Percentiles rank a stretch among this genome's conserved stretches.
These are phyloP conservation scores for Hirundo rustica DNA, from an alignment of 2,797 vertebrate species.

Conservation along the genomic window DNA sequence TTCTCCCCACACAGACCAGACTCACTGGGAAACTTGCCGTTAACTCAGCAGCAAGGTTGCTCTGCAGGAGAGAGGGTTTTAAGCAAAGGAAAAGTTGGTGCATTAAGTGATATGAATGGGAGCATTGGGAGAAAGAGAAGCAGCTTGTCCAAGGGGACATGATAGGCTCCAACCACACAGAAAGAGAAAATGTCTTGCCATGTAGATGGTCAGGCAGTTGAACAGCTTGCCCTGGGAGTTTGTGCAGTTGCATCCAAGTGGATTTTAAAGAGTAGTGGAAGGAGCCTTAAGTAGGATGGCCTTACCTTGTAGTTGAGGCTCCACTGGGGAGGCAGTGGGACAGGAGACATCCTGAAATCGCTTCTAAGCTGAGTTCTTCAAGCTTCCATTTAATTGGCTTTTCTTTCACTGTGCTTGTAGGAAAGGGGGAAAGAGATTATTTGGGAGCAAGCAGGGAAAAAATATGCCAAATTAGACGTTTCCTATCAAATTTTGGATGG, in stretches of 20 bases:
- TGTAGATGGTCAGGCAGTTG: neutral
- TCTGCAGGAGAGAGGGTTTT: neutral
- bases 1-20: neutral
- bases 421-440: neutral
- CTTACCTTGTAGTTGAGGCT: neutral
- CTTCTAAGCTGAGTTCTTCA: neutral
- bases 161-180: neutral
- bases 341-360: neutral
- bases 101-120: neutral
- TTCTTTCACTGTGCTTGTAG: neutral
- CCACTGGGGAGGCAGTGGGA: neutral
- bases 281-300: neutral
- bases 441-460: neutral
- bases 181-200: fast-evolving
- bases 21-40: neutral
- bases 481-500: neutral
- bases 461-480: neutral
- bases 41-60: neutral
- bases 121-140: neutral
- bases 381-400: neutral
- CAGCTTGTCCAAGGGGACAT: neutral
- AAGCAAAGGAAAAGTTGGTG: neutral
- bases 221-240: neutral
- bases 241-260: neutral
- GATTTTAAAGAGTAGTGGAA: neutral